phyloP scores from a whole-genome alignment of 2,113 vertebrate species.

The Oenanthe melanoleuca region DNA sequence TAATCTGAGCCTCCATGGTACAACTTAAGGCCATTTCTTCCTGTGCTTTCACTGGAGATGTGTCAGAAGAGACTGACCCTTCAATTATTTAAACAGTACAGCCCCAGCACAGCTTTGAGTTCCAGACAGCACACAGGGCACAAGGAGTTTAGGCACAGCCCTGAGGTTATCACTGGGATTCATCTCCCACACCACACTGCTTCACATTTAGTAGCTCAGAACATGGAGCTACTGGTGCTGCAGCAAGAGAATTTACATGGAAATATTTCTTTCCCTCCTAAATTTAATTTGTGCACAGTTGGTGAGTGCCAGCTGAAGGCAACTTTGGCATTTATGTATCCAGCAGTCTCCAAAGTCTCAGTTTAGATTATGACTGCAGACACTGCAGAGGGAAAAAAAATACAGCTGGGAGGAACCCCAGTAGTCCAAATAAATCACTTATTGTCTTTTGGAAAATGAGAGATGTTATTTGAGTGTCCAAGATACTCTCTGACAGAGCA shows the following conservation, averaged over 20 bases:
- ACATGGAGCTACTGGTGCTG: not conserved
- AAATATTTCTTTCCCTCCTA: not conserved
- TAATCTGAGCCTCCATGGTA: not conserved
- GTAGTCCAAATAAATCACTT: not conserved
- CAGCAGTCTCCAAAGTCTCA: not conserved
- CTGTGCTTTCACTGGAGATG: not conserved
- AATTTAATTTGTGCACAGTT: not conserved
- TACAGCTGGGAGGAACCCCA: not conserved
- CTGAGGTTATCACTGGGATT: too few species aligned
- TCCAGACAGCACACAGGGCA: not conserved
- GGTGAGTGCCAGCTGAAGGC: not conserved
- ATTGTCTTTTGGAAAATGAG: not conserved
- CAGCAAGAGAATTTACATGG: not conserved
- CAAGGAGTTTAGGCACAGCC: not conserved
- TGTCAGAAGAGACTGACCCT: not conserved
- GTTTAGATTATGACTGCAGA: not conserved
- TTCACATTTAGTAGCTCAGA: not conserved
- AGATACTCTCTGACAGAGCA: not conserved
- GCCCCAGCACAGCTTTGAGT: not conserved
- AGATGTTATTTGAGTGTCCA: not conserved
- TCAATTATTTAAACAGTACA: not conserved
- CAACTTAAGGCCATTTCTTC: not conserved
- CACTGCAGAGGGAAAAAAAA: not conserved
- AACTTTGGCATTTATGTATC: not conserved
- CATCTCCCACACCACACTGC: not conserved